Evolutionary conservation across 2,888 invertebrate species (phyloP), one percentile per base, ranked within the genome.

Genomic region (Teleogryllus oceanicus): DNA sequence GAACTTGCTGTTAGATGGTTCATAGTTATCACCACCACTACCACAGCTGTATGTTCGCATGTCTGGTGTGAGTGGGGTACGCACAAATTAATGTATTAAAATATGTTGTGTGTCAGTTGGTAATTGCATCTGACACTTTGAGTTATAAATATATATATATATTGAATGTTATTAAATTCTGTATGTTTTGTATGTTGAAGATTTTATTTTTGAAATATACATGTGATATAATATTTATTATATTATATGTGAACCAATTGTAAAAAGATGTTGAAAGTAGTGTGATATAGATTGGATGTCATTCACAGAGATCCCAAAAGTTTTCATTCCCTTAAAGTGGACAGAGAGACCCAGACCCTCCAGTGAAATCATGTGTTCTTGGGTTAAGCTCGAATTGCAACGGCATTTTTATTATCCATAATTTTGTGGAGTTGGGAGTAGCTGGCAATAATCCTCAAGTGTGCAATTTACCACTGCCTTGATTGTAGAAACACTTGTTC

Each of bases 1-100:
- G 62, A 62, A 62, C 62, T 62, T 62, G 62, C 62, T 62, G 62
- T 62, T 62, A 62, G 62, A 62, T 62, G 13, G 62, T 62, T 62
- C 62, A 62, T 62, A 62, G 62, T 62, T 62, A 62, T 62, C 62
- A 62, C 62, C 62, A 62, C 62, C 62, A 62, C 62, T 62, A n/a
- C 62, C 62, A 62, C 62, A 62, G 62, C 62, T 62, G 62, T 37
- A 37, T 37, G 37, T 62, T 62, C 13, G 62, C 62, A 62, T 62
- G 62, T 62, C 62, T 62, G 62, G 62, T 62, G 62, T 62, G 62
- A 62, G 13, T 62, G 62, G 62, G 62, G 62, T 62, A 62, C 13
- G 62, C 62, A 62, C 62, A 62, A 62, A 62, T 62, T 62, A 62
- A 62, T 62, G 62, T 62, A 62, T 62, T 62, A 62, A 13, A 62